Conservation (phyloP, 2,113 vertebrate species). For the Acrocephalus arundinaceus region DNA sequence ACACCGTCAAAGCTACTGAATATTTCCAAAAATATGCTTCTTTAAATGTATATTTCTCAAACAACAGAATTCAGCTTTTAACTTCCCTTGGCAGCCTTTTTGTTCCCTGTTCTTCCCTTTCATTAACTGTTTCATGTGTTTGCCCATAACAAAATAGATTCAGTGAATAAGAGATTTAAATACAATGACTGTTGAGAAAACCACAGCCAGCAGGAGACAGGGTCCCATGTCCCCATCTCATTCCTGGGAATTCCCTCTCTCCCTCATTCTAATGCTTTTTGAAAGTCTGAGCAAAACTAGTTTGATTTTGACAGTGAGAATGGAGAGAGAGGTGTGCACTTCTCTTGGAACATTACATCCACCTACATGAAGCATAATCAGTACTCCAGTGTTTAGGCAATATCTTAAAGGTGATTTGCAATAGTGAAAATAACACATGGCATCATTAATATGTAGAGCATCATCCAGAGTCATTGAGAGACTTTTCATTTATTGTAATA, state of each 20-base stretch:
- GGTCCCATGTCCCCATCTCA: neutral
- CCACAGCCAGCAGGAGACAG: neutral
- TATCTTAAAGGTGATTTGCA: constrained; percentile 31
- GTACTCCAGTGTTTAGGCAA: neutral
- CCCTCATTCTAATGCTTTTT: neutral
- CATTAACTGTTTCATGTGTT: neutral
- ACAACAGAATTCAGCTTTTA: neutral
- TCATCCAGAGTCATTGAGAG: constrained; percentile 16
- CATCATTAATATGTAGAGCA: constrained; percentile 26
- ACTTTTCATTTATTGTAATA: constrained; percentile 61
- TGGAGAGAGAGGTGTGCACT: neutral
- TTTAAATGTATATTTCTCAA: neutral
- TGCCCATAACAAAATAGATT: neutral
- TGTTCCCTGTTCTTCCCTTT: neutral
- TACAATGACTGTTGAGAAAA: neutral
- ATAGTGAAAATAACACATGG: neutral
- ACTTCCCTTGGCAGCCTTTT: neutral
- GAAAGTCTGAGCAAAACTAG: neutral
- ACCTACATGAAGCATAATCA: neutral
- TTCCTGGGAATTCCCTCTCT: neutral
- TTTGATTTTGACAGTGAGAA: neutral
- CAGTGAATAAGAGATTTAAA: neutral
- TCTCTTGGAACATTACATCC: neutral
- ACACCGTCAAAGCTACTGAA: neutral
- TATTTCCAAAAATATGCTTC: neutral